Evolutionary conservation across 2,888 invertebrate species (phyloP), one percentile per base, ranked within the genome.

Genomic region (Diaprepes abbreviatus): DNA sequence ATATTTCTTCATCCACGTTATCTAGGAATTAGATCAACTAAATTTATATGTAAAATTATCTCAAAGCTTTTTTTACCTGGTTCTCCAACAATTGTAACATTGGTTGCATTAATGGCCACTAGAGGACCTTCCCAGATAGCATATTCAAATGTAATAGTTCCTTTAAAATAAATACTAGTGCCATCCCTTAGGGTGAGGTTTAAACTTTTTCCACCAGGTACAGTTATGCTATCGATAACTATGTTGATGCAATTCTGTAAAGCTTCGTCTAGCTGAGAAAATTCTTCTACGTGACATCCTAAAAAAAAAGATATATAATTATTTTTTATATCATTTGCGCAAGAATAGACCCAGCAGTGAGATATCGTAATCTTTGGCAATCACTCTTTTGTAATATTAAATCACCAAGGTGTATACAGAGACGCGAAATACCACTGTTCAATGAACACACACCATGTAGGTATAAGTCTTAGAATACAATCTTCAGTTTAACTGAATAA

Each of bases 141-240:
- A 17, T 65, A 60, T 7, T 54, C 68, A 33, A 71, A 71, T 0
- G 55, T 54, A 17, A 50, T 67, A 28, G 16, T 59, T 28, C 71
- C 71, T 35, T 45, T 59, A 21, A 71, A 63, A 16, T 16, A 17
- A 1, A 71, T 7, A 16, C 10, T 54, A 6, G 68, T 38, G 6
- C 45, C 48, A n/a, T 59, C 57, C 19, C 36, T 43, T 7, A 63
- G 28, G 5, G 21, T 36, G 2, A 71, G 48, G 6, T 54, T 65
- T 31, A 71, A 58, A 48, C 68, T 65, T 54, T 71, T 48, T 14
- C 71, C 71, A 40, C 38, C 71, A 7, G 71, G 71, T 7, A 71
- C 54, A n/a, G 12, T 17, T n/a, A 71, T 12, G 36, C 38, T 70
- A 19, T 66, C 64, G 17, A 70, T 17, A 14, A 65, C 28, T 2